phyloP scores from a whole-genome alignment of 53 echinoderm and acorn worm genomes.

The Actinopyga echinites region DNA sequence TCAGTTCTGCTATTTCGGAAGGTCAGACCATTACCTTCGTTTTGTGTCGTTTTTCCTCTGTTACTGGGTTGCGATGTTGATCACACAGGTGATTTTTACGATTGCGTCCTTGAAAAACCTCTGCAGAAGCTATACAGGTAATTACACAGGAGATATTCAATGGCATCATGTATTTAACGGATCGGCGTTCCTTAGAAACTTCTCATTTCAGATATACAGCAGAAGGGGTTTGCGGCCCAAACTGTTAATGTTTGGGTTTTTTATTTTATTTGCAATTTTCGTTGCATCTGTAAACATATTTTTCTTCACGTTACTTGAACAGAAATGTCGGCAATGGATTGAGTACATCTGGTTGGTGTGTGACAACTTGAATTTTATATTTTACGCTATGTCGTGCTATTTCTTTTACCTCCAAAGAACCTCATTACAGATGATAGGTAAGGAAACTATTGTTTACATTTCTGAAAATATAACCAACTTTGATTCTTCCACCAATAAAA shows the following conservation, averaged over 20 bases:
- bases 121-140: not conserved
- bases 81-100: not conserved
- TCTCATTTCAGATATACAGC: not conserved
- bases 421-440: not conserved
- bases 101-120: not conserved
- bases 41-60: not conserved
- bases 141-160: too few species aligned
- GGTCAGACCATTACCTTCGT: not conserved
- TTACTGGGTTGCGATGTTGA: not conserved
- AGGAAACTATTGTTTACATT: not conserved
- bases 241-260: not conserved
- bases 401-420: constrained; percentile 3
- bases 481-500: not conserved
- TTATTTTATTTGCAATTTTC: not conserved
- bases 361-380: not conserved
- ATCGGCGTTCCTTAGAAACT: not conserved
- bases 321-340: not conserved
- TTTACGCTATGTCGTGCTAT: constrained; percentile 4
- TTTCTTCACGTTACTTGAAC: not conserved
- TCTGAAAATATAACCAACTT: not conserved
- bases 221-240: not conserved
- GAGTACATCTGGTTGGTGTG: not conserved
- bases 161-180: not conserved
- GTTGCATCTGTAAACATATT: constrained; percentile 3
- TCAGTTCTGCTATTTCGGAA: constrained; percentile 11